phyloP scores from a whole-genome alignment of 2,113 vertebrate species.

The Sceloporus tristichus region DNA sequence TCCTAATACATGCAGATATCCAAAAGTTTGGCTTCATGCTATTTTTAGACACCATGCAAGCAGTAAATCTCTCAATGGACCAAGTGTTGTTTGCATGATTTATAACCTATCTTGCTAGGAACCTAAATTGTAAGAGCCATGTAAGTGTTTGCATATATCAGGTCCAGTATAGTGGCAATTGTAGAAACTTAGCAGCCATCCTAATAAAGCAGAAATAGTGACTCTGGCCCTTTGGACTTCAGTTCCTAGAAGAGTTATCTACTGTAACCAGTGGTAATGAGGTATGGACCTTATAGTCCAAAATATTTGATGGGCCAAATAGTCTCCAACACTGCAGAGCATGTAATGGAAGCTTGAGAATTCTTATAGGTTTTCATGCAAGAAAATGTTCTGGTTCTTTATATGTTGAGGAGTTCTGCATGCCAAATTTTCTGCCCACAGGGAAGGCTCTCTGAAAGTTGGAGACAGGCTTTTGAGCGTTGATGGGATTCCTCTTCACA shows the following conservation, averaged over 20 bases:
- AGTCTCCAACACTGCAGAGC: no score
- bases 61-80: no score
- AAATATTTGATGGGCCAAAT: background rate
- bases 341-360: background rate
- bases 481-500: slow-evolving; percentile 91
- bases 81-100: background rate
- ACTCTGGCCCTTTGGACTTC: background rate
- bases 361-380: background rate
- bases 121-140: background rate
- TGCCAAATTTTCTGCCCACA: slow-evolving; percentile 62
- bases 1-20: background rate
- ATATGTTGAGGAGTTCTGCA: background rate
- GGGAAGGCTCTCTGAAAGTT: slow-evolving; percentile 93
- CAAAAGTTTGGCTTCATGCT: no score
- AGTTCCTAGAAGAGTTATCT: no score
- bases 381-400: background rate
- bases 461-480: slow-evolving; percentile 93
- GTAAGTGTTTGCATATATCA: background rate
- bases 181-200: background rate
- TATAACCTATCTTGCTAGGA: background rate
- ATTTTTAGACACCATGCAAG: background rate
- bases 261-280: background rate
- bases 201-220: background rate
- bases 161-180: background rate
- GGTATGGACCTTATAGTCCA: no score